Evolutionary conservation across 2,113 vertebrate species (phyloP), one percentile per base, ranked within the genome.

Genomic region (Sinocyclocheilus anshuiensis): DNA sequence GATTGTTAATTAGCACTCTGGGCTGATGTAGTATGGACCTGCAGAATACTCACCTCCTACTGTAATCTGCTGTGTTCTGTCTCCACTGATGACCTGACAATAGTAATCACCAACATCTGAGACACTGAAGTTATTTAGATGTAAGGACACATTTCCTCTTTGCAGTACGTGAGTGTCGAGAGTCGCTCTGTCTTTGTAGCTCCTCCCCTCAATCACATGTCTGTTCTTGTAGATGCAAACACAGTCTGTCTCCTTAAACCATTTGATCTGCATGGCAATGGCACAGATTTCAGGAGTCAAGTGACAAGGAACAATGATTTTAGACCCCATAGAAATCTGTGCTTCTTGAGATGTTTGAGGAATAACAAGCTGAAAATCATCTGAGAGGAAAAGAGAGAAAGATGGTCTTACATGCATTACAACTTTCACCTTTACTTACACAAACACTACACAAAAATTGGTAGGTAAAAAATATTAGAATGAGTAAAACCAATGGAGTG

Each of bases 31-130:
- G 7, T 71, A 6, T 71, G 18, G 8, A 39, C 16, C 10, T 11
- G 3, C 36, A 42, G 36, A 78, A 78, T 78, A 22, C 53, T 78
- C 16, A 59, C 77, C 53, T 59, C 53, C 50, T 78, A 78, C 77
- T 57, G 77, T 59, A 12, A 78, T 57, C 50, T 78, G 26, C 6
- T 78, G 11, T 36, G 53, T 36, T 59, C 2, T 13, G 77, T 12
- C 26, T 57, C 53, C 4, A 36, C 29, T 57, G 16, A 6, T 36
- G 26, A 78, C 53, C 29, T 78, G 77, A 78, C 77, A 78, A 12
- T 3, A 18, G 8, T 78, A 78, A 57, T 78, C 77, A 4, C 77
- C 77, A 59, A 79, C 8, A 79, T 79, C 77, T 59, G 77, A 79
- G 1, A 36, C 50, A 36, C 53, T 39, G 50, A 59, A 59, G 4